Evolutionary conservation across 2,113 vertebrate genomes (phyloP), one percentile per base, ranked within the genome.

Genomic region (Dicerorhinus sumatrensis): DNA sequence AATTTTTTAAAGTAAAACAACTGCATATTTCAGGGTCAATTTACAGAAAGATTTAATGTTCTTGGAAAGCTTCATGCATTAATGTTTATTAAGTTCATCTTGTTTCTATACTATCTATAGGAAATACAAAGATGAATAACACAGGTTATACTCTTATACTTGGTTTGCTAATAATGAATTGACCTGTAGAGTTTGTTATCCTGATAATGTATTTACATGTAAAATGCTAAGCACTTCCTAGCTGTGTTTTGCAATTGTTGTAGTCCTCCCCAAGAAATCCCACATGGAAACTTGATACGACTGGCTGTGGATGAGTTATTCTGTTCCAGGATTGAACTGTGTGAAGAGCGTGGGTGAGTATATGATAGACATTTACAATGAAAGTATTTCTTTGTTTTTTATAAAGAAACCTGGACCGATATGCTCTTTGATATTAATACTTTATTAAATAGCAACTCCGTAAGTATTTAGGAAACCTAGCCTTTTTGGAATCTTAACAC

Each of bases 231-330:
- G 56, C 36, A 81, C 29, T 93, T 89, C 82, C 96, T 93, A 89
- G 16, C 85, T 97, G 65, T 17, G 67, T 97, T 97, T 96, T 94
- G 33, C 14, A 33, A 93, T 63, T 76, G 51, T 97, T 96, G 2
- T 97, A 99, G 99, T 96, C 99, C 99, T 96, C 99, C 99, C 82
- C 98, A 99, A 79, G 99, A 99, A 98, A 98, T 99, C 91, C 99
- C 99, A 94, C 98, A 99, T 92, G 99, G 98, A 98, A 99, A 99
- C 97, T 99, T 99, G 54, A 99, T 99, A 95, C 99, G 99, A 98
- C 99, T 99, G 31, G 99, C 99, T 63, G 99, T 99, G 93, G 99
- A 99, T 81, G 98, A 99, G 97, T 99, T 99, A 96, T 99, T 99
- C 98, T 99, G 99, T 96, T 98, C 99, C 70, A 99, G 98, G 96